Conservation (phyloP, 2,113 vertebrate genomes). For the Hippoglossus stenolepis region DNA sequence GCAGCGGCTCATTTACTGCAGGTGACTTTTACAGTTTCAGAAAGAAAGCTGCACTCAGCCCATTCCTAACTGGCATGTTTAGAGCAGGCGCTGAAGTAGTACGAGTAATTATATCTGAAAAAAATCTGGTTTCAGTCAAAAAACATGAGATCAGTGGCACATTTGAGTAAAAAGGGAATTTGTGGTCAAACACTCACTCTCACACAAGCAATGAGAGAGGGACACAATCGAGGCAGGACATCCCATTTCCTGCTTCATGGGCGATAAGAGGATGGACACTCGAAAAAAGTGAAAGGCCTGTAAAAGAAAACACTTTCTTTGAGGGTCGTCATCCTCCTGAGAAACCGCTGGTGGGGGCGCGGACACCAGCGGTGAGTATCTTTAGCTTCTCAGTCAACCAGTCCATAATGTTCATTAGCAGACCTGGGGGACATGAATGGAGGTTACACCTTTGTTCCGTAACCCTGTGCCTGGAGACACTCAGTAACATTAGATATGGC, state of each 20-base stretch:
- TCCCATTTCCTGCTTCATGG: slow-evolving; percentile 57
- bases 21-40: too few species aligned
- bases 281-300: slow-evolving; percentile 60
- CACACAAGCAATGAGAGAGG: not conserved
- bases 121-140: not conserved
- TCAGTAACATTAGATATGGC: slow-evolving; percentile 78
- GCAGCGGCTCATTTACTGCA: too few species aligned
- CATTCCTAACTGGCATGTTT: too few species aligned
- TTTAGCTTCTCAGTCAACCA: slow-evolving; percentile 80
- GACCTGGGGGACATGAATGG: slow-evolving; percentile 62
- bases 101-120: too few species aligned
- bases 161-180: not conserved
- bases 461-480: slow-evolving; percentile 56
- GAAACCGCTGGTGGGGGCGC: slow-evolving; percentile 27
- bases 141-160: not conserved
- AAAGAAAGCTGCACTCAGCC: too few species aligned
- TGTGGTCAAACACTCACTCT: too few species aligned
- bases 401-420: slow-evolving; percentile 83
- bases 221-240: slow-evolving; percentile 17
- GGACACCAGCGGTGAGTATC: slow-evolving; percentile 23
- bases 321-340: slow-evolving; percentile 28
- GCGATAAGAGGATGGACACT: slow-evolving; percentile 49
- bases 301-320: slow-evolving; percentile 70
- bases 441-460: slow-evolving; percentile 75
- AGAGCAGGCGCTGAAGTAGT: too few species aligned